phyloP scores from a whole-genome alignment of 2,888 invertebrate species.

The Mesorhabditis sp. region DNA sequence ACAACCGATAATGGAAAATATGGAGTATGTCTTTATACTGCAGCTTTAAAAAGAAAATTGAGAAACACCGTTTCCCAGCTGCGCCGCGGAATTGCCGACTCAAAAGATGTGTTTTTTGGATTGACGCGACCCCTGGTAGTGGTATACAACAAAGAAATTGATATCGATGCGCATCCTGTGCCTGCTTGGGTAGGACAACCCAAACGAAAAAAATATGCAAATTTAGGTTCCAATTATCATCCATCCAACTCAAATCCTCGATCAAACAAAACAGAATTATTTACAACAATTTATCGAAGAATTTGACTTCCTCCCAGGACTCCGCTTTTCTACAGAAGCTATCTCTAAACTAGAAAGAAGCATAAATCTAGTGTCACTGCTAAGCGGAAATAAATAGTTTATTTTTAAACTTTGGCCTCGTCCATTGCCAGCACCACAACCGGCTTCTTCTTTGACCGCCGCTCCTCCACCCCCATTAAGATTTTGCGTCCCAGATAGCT shows the following conservation, averaged over 20 bases:
- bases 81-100: neutral
- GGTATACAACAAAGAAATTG: slow-evolving; percentile 30
- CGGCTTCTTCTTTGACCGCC: no score
- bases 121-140: slow-evolving; percentile 22
- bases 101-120: slow-evolving; percentile 10
- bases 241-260: slow-evolving; percentile 1
- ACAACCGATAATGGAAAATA: neutral
- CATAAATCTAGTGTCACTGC: no score
- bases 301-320: slow-evolving; percentile 4
- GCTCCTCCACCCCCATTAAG: no score
- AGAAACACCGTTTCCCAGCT: no score
- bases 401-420: no score
- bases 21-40: neutral
- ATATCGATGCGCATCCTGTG: slow-evolving; percentile 33
- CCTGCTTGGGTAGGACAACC: slow-evolving; percentile 21
- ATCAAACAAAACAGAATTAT: neutral
- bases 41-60: no score
- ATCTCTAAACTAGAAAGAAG: no score
- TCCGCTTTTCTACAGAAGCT: neutral
- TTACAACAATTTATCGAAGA: neutral
- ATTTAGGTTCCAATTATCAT: neutral
- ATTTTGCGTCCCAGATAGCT: no score
- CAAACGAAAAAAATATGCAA: neutral
- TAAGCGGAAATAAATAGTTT: no score
- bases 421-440: no score